These are phyloP conservation scores for Homarus gammarus DNA, from an alignment of 2,888 invertebrate genomes.

Conservation along the genomic window DNA sequence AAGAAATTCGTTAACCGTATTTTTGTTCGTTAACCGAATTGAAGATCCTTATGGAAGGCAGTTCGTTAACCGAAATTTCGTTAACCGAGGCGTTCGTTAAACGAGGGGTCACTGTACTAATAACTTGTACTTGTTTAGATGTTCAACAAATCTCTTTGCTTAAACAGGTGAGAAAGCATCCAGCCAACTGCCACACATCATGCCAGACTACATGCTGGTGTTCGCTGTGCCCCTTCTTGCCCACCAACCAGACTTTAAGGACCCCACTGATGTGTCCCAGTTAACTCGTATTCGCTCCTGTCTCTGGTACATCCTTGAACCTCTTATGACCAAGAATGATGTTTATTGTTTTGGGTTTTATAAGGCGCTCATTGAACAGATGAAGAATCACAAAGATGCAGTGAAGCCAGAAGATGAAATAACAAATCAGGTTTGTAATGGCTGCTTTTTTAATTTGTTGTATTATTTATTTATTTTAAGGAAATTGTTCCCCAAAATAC, in stretches of 20 bases:
- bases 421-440: conserved; percentile 86
- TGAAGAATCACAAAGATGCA: conserved; percentile 96
- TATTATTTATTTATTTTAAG: not conserved
- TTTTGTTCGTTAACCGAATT: too few species aligned
- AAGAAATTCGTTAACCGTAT: too few species aligned
- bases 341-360: conserved; percentile 97
- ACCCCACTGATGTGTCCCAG: conserved; percentile 87
- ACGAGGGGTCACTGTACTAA: too few species aligned
- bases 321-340: conserved; percentile 94
- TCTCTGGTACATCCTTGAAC: conserved; percentile 91
- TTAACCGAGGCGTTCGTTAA: too few species aligned
- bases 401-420: conserved; percentile 89
- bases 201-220: conserved; percentile 98
- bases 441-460: not conserved
- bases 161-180: conserved; percentile 84
- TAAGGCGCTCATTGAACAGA: conserved; percentile 93
- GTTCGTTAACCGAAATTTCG: too few species aligned
- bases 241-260: conserved; percentile 92
- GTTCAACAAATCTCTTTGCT: not conserved
- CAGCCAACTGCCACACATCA: conserved; percentile 89
- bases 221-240: conserved; percentile 97
- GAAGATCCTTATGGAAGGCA: too few species aligned
- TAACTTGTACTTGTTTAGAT: too few species aligned
- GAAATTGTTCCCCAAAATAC: too few species aligned
- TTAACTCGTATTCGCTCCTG: conserved; percentile 85